Evolutionary conservation across 2,113 vertebrate species (phyloP).

Genomic region (Gallinago undulata): DNA sequence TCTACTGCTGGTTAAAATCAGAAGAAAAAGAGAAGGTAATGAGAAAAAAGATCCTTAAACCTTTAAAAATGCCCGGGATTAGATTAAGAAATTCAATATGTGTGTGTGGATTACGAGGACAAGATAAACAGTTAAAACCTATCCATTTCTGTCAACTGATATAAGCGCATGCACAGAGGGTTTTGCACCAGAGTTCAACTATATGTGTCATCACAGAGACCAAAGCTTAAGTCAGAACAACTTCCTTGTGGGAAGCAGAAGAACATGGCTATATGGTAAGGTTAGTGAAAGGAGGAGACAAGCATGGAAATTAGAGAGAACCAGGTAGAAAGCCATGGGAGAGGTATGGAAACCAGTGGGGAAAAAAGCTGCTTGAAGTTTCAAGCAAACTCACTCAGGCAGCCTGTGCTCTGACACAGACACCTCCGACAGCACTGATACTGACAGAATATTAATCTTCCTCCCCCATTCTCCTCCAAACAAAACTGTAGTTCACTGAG

Average conservation of each 20-base stretch:
- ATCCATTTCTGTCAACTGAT: not conserved
- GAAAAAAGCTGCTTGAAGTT: not conserved
- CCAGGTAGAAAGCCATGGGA: not conserved
- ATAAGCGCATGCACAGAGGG: not conserved
- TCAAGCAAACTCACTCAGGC: not conserved
- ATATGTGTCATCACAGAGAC: not conserved
- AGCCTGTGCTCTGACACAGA: conserved; percentile 3
- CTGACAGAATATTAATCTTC: not conserved
- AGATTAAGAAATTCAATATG: not conserved
- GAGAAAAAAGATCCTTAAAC: not conserved
- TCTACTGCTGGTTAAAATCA: not conserved
- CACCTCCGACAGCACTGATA: not conserved
- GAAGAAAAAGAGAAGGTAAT: not conserved
- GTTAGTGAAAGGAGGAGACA: not conserved
- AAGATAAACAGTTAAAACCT: not conserved
- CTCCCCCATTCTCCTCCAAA: not conserved
- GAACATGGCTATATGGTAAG: not conserved
- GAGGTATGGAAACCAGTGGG: not conserved
- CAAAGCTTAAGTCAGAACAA: not conserved
- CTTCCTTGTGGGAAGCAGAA: not conserved
- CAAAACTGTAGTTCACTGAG: conserved; percentile 6
- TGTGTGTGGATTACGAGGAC: not conserved
- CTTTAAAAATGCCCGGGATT: not conserved
- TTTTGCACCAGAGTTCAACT: not conserved
- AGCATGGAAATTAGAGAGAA: not conserved